Evolutionary conservation across 1,140 invertebrate species (phyloP).

Genomic region (Drosophila simulans): DNA sequence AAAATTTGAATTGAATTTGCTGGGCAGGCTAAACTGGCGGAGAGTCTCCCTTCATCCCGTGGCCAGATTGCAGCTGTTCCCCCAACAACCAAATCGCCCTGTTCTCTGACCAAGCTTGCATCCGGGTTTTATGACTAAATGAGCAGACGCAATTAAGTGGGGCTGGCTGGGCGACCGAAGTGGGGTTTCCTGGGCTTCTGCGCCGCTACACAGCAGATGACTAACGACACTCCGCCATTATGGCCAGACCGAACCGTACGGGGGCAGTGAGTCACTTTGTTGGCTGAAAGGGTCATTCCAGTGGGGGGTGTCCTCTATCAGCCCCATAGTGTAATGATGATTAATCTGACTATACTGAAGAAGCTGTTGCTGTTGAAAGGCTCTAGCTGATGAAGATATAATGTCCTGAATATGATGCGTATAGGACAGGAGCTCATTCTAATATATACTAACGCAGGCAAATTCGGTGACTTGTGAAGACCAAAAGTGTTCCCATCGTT

Average conservation of each 20-base stretch:
- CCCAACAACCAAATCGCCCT: neutral
- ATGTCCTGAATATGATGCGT: conserved; percentile 4
- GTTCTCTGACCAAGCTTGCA: conserved; percentile 26
- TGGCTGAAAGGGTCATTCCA: conserved; percentile 16
- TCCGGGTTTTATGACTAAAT: conserved; percentile 65
- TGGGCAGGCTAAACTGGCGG: neutral
- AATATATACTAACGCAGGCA: no score
- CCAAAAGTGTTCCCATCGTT: neutral
- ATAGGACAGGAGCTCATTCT: no score
- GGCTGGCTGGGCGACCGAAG: conserved; percentile 16
- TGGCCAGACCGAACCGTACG: neutral
- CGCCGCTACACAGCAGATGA: conserved; percentile 38
- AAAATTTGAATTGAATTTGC: conserved; percentile 54
- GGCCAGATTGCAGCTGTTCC: neutral
- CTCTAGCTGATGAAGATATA: conserved; percentile 14
- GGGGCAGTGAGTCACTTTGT: conserved; percentile 32
- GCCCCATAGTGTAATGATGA: conserved; percentile 1
- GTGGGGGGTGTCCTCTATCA: neutral
- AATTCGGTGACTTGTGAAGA: no score
- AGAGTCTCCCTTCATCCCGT: neutral
- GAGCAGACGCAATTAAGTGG: conserved; percentile 69
- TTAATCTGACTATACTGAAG: conserved; percentile 45
- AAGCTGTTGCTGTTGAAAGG: neutral
- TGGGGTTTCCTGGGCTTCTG: neutral
- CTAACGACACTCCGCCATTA: conserved; percentile 48